Evolutionary conservation across 2,113 vertebrate genomes (phyloP), one percentile per base, ranked within the genome.

Genomic region (Aptenodytes patagonicus): DNA sequence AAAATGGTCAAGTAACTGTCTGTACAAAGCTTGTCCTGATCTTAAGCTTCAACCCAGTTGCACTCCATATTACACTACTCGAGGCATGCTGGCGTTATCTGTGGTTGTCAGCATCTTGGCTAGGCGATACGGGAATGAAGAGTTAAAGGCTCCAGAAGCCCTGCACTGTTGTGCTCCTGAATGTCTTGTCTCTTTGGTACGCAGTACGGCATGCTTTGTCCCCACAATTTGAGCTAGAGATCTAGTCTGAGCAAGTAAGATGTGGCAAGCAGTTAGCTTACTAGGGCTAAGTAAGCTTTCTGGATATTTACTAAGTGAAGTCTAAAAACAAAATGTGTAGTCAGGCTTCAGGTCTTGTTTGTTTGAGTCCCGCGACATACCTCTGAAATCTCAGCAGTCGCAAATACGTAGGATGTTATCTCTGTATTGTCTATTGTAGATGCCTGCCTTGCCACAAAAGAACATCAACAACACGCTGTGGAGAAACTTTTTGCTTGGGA

Each of bases 1-100:
- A 62, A 75, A 64, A 24, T 12, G 51, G 14, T 46, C 46, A 68
- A 58, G 60, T 49, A 47, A 24, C 20, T 66, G 36, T 42, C 31
- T 42, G 31, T 38, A 14, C 55, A 42, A 82, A 88, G 66, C 34
- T 88, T 76, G 31, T 66, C 34, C 28, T 83, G 44, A 13, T 62
- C 25, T 58, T 44, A 61, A 85, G 65, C 62, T 49, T 36, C 60
- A 51, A 0, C 18, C 28, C 17, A 17, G 12, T 13, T 82, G 52
- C 12, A 4, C 19, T 73, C 47, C 13, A 2, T 31, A 2, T 47
- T 24, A 3, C 9, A 0, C 21, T 57, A 1, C 60, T 62, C 5
- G 1, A 21, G 54, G 64, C 47, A 20, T 0, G 0, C 42, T 42
- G 82, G 31, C 2, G 0, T 64, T 6, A 2, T 12, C 72, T 66